Conservation (phyloP, 1,140 invertebrate species). For the Magallana angulata region DNA sequence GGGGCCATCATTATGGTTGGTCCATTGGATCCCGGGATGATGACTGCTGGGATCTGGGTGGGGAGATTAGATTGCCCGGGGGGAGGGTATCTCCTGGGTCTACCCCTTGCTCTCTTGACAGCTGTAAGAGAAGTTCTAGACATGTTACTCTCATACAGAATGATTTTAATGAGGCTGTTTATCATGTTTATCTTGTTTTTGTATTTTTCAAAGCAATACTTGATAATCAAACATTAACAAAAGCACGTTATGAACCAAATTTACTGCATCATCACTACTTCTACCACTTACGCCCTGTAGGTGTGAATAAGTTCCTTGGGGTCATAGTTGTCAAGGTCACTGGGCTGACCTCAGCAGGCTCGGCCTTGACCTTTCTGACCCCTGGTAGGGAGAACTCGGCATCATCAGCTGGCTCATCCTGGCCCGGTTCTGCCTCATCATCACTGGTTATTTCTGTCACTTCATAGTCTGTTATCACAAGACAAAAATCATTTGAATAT, state of each 20-base stretch:
- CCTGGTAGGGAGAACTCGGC: conserved; percentile 60
- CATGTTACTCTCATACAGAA: too few relatives aligned
- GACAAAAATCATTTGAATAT: too few relatives aligned
- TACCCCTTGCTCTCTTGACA: conserved; percentile 61
- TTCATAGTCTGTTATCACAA: conserved; percentile 63
- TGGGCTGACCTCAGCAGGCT: conserved; percentile 14
- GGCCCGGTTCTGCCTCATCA: conserved; percentile 53
- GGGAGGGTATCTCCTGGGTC: conserved; percentile 72
- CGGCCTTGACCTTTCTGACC: conserved; percentile 50
- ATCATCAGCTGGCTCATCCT: conserved; percentile 63
- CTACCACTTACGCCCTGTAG: background rate
- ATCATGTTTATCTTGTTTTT: too few relatives aligned
- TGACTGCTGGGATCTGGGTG: conserved; percentile 73
- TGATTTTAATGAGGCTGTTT: too few relatives aligned
- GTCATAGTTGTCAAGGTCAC: conserved; percentile 29
- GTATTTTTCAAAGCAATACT: too few relatives aligned
- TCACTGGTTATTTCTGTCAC: conserved; percentile 60
- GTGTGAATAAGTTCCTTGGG: conserved; percentile 1
- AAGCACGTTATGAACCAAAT: too few relatives aligned
- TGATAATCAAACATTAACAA: too few relatives aligned
- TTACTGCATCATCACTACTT: too few relatives aligned
- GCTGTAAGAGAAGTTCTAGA: background rate
- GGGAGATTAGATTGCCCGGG: conserved; percentile 59
- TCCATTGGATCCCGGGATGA: conserved; percentile 75
- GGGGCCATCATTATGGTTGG: conserved; percentile 77